Percentiles rank a stretch among this genome's conserved stretches.
These are phyloP conservation scores for Cryptosula pallasiana DNA, from an alignment of 2,888 invertebrate genomes.

Conservation along the genomic window DNA sequence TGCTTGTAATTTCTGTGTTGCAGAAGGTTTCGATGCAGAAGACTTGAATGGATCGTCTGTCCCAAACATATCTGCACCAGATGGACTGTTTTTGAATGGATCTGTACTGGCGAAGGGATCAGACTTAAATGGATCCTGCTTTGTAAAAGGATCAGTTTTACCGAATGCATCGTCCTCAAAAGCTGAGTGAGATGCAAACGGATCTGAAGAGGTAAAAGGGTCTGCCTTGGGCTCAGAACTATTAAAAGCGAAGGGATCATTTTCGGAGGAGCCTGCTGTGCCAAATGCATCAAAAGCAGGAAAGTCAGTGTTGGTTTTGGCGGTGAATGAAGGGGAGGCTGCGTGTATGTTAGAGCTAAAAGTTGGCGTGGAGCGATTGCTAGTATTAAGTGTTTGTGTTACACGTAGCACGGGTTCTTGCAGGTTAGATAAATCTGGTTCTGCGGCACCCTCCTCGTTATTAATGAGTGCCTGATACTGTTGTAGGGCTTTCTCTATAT, in stretches of 20 bases:
- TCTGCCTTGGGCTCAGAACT: constrained; percentile 48
- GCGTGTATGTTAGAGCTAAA: neutral
- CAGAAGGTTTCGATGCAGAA: constrained; percentile 25
- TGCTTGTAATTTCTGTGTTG: neutral
- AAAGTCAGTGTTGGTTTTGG: neutral
- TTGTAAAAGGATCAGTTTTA: constrained; percentile 46
- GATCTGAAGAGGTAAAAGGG: constrained; percentile 52
- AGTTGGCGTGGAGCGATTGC: constrained; percentile 9
- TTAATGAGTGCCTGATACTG: constrained; percentile 14
- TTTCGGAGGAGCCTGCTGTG: constrained; percentile 25
- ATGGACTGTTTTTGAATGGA: constrained; percentile 42
- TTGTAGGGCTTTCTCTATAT: neutral
- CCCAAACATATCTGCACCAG: constrained; percentile 34
- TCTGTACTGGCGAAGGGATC: constrained; percentile 60
- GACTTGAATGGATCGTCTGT: constrained; percentile 36
- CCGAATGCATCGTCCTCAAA: constrained; percentile 16
- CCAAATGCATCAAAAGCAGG: constrained; percentile 12
- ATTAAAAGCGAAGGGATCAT: constrained; percentile 46
- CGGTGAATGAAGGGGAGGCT: neutral
- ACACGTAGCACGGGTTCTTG: neutral
- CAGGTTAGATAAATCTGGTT: neutral
- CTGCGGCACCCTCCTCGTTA: neutral
- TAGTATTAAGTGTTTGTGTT: neutral
- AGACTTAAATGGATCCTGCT: constrained; percentile 38
- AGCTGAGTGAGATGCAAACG: constrained; percentile 21